Percentiles rank a stretch among this genome's conserved stretches.
phyloP scores from a whole-genome alignment of 2,797 vertebrate genomes.

The Channa striata region DNA sequence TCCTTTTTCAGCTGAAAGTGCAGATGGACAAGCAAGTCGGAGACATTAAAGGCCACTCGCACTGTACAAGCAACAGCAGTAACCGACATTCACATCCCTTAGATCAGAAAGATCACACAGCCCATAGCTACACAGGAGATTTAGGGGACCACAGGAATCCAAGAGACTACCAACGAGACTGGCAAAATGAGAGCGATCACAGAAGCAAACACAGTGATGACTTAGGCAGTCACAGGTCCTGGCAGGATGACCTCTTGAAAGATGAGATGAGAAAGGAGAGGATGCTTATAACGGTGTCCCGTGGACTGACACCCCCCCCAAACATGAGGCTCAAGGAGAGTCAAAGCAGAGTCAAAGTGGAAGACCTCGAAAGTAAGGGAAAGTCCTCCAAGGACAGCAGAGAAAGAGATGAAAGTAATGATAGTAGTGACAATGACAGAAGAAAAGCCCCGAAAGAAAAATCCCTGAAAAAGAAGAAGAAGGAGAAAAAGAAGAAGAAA shows the following conservation, averaged over 20 bases:
- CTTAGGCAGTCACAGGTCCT: constrained; percentile 3
- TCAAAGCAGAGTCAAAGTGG: constrained; percentile 28
- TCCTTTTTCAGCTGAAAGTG: constrained; percentile 37
- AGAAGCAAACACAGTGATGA: constrained; percentile 10
- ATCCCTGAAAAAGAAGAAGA: constrained; percentile 71
- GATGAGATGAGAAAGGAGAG: constrained; percentile 70
- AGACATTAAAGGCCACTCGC: constrained; percentile 26
- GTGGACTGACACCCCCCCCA: constrained; percentile 12
- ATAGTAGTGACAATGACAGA: constrained; percentile 38
- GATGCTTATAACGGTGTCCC: constrained; percentile 67
- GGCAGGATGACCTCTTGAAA: constrained; percentile 42
- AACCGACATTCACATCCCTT: constrained; percentile 2
- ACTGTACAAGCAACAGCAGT: constrained; percentile 4
- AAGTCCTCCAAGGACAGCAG: constrained; percentile 22
- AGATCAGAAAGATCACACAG: constrained; percentile 39
- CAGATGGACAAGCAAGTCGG: constrained; percentile 16
- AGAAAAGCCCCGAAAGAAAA: constrained; percentile 56
- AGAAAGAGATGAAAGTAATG: constrained; percentile 32
- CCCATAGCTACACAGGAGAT: background rate
- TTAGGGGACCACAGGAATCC: constrained; percentile 19
- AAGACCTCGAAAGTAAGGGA: constrained; percentile 9
- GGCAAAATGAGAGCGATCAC: constrained; percentile 24
- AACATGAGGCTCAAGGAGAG: constrained; percentile 24
- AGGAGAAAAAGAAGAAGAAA: constrained; percentile 69
- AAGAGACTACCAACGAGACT: constrained; percentile 21